Percentiles rank a stretch among this genome's conserved stretches.
Evolutionary conservation across 92 coral and sea anemone genomes (phyloP).

Genomic region (Parazoanthus atlanticus): DNA sequence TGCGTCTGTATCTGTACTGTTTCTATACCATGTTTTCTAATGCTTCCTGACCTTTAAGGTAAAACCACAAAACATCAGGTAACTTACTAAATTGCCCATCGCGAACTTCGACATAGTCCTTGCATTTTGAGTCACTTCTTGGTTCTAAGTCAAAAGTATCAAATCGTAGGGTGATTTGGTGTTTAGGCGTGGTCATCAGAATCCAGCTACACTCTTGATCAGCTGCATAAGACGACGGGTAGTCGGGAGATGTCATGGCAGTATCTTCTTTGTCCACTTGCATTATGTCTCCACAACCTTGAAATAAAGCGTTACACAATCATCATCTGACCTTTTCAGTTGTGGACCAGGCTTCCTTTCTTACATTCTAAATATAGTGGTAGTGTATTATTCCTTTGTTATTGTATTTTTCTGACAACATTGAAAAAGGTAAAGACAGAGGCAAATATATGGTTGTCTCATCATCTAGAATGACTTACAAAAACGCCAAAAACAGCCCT

Average conservation of each 20-base stretch:
- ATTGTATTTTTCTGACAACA: no score
- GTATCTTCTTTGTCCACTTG: slow-evolving; percentile 32
- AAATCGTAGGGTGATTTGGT: slow-evolving; percentile 50
- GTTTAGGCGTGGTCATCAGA: slow-evolving; percentile 43
- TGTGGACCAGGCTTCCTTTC: no score
- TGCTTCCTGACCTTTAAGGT: no score
- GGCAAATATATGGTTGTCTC: no score
- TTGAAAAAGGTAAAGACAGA: no score
- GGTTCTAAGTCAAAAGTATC: slow-evolving; percentile 62
- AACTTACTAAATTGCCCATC: slow-evolving; percentile 76
- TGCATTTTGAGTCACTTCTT: slow-evolving; percentile 50
- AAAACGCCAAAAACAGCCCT: no score
- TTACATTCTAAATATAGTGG: no score
- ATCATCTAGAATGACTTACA: no score
- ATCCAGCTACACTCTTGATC: slow-evolving; percentile 76
- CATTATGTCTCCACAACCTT: slow-evolving; percentile 80
- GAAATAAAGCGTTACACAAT: background rate
- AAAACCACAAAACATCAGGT: background rate
- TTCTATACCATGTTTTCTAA: background rate
- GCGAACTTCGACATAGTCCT: slow-evolving; percentile 71
- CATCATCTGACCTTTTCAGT: background rate
- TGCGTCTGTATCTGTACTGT: no score
- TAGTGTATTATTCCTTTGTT: no score
- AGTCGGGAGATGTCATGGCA: slow-evolving; percentile 67
- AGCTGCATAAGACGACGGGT: slow-evolving; percentile 58